Percentiles rank a stretch among this genome's conserved stretches.
Conservation (phyloP, 2,113 vertebrate genomes). For the Benitochromis conjunctus region DNA sequence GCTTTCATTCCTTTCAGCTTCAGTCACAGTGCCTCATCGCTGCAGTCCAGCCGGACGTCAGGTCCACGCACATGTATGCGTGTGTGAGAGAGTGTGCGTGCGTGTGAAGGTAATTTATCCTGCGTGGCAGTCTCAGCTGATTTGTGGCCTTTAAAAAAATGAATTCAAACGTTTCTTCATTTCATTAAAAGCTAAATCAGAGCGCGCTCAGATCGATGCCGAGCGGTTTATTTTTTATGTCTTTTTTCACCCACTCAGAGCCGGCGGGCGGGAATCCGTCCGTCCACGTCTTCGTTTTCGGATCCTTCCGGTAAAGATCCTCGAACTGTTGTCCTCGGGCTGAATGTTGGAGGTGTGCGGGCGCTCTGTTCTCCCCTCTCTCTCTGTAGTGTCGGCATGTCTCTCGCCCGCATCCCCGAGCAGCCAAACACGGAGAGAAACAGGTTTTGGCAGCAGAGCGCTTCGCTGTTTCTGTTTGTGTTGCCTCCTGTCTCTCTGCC, state of each 20-base stretch:
- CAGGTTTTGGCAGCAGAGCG: background rate
- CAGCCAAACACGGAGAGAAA: background rate
- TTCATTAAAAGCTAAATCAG: conserved; percentile 60
- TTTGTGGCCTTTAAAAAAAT: conserved; percentile 59
- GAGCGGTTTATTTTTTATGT: background rate
- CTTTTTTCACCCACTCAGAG: background rate
- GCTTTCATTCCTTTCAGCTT: background rate
- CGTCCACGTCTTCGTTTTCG: background rate
- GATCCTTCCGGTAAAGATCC: background rate
- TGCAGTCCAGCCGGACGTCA: background rate
- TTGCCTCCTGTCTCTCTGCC: conserved; percentile 15
- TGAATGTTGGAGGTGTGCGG: background rate
- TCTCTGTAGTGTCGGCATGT: background rate
- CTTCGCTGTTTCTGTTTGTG: background rate
- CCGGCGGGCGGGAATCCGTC: background rate
- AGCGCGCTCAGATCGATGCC: conserved; percentile 15
- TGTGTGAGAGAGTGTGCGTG: background rate
- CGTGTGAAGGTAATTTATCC: conserved; percentile 4
- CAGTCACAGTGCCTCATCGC: background rate
- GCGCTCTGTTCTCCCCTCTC: background rate
- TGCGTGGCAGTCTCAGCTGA: conserved; percentile 24
- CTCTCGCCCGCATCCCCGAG: background rate
- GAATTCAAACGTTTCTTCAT: conserved; percentile 47
- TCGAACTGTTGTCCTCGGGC: background rate
- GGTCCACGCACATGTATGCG: background rate